Evolutionary conservation across 2,797 vertebrate species (phyloP).

Genomic region (Lithobates sylvaticus): DNA sequence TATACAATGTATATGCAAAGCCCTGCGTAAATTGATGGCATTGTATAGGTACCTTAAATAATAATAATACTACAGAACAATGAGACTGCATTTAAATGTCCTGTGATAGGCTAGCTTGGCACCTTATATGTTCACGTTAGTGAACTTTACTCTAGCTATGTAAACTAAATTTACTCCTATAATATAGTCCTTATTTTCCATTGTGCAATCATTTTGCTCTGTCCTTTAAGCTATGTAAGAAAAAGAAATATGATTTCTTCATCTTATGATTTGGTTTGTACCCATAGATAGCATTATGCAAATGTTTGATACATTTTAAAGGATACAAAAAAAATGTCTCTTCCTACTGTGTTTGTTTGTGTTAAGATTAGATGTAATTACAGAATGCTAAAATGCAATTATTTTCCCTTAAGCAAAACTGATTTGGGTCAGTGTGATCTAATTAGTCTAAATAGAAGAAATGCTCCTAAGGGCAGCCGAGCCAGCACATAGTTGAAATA

Average conservation of each 20-base stretch:
- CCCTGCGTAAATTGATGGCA: too few relatives aligned
- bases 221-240: background rate
- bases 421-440: conserved; percentile 34
- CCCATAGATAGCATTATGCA: background rate
- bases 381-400: conserved; percentile 34
- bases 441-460: conserved; percentile 26
- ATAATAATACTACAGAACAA: too few relatives aligned
- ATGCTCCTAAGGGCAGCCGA: conserved; percentile 23
- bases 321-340: background rate
- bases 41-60: too few relatives aligned
- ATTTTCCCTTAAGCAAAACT: conserved; percentile 26
- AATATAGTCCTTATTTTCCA: too few relatives aligned
- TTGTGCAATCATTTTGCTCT: background rate
- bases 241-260: background rate
- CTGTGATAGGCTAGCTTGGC: too few relatives aligned
- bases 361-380: conserved; percentile 29
- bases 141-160: background rate
- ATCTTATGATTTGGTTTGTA: background rate
- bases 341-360: conserved; percentile 20
- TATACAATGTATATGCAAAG: too few relatives aligned
- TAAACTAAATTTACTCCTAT: background rate
- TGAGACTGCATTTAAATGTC: too few relatives aligned
- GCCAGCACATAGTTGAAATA: conserved; percentile 7
- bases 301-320: conserved; percentile 14
- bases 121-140: background rate